Base-by-base conservation (phyloP, 2,888 invertebrate genomes). In the Parnassius glacialis region DNA sequence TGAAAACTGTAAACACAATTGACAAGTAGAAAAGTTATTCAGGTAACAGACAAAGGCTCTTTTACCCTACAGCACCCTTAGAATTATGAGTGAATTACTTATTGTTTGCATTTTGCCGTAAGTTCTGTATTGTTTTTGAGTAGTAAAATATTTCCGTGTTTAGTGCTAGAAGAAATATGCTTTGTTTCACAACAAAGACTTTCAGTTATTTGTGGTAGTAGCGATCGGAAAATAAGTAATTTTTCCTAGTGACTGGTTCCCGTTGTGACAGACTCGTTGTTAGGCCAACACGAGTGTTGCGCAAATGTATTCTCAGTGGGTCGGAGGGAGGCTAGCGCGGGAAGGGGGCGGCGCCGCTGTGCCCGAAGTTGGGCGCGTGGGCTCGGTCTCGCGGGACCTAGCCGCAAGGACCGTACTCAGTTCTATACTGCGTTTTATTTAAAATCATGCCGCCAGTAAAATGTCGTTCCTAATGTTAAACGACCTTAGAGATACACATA, bases 321-420 rank as follows among this genome's bases (percentile, higher is more conserved):
- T 81, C 75, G 67, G 66, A 67, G 64, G 61, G 66, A 70, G 59
- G 64, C 69, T 76, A 76, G 78, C 72, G 76, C 76, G 72, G 66
- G 64, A 72, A 71, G 74, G 52, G 53, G 79, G 72, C 75, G 80
- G 78, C 80, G 82, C 85, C 85, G 83, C 83, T 81, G 88, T 84
- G 90, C 87, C 84, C 83, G 89, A 90, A 90, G 90, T 90, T 90
- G 89, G 90, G 90, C 90, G 89, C 90, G 87, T 90, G 89, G 89
- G 85, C 88, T 82, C 74, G 69, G 71, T 88, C 90, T 85, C 90
- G 70, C 67, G 90, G 86, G 90, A 90, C 80, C 67, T 65, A 48
- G 72, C 75, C 72, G 72, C 83, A 77, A 82, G 87, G 90, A 78
- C 80, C 87, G 90, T 74, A 90, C 83, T 90, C 80, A 61, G 65